Percentiles rank a stretch among this genome's conserved stretches.
Conservation (phyloP, 2,888 invertebrate species). For the Napeogenes inachia region DNA sequence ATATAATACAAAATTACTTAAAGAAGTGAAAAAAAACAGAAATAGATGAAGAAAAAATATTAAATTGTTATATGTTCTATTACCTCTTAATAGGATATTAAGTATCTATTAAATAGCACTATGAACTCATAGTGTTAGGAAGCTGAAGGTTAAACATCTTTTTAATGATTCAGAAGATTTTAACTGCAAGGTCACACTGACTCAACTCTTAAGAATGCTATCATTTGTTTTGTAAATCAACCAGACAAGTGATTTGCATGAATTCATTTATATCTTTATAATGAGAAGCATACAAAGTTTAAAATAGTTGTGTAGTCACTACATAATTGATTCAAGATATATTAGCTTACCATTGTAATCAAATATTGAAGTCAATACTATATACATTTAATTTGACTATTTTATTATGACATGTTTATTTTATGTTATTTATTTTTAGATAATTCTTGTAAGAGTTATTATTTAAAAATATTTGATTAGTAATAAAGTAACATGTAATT, state of each 20-base stretch:
- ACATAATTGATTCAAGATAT: too few relatives aligned
- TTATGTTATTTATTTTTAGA: neutral
- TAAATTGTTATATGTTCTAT: too few relatives aligned
- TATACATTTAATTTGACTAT: neutral
- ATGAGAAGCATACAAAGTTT: neutral
- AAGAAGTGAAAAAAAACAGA: too few relatives aligned
- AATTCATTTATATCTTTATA: conserved; percentile 3
- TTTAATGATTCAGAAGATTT: conserved; percentile 44
- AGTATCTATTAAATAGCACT: conserved; percentile 15
- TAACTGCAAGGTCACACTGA: conserved; percentile 48
- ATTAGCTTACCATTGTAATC: too few relatives aligned
- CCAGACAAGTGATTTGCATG: conserved; percentile 2
- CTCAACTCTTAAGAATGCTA: conserved; percentile 34
- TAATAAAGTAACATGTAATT: too few relatives aligned
- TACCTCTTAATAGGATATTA: too few relatives aligned
- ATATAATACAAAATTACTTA: too few relatives aligned
- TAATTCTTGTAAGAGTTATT: too few relatives aligned
- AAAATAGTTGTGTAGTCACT: too few relatives aligned
- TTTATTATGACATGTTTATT: neutral
- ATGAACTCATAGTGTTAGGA: conserved; percentile 29
- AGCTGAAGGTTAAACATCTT: conserved; percentile 43
- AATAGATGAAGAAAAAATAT: too few relatives aligned
- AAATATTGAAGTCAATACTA: neutral
- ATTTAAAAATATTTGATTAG: too few relatives aligned
- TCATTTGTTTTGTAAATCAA: conserved; percentile 5